Evolutionary conservation across 2,888 invertebrate genomes (phyloP), one percentile per base, ranked within the genome.

Genomic region (Lypha dubia): DNA sequence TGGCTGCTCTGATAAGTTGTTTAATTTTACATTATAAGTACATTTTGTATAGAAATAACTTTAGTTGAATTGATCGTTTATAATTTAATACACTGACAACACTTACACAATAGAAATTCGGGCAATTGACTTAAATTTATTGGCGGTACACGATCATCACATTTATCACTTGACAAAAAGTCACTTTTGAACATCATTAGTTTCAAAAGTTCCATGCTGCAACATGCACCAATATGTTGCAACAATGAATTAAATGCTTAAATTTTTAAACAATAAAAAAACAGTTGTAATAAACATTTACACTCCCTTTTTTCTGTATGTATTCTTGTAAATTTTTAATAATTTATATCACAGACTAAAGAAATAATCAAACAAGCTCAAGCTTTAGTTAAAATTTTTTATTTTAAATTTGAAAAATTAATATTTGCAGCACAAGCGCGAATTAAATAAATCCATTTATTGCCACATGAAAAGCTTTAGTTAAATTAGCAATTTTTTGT

Each of bases 71-170:
- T 28, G 28, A 28, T 8, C 8, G 8, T 44, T 44, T n/a, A 44
- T 44, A n/a, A 53, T 35, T 38, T 15, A 41, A 65, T 22, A 22
- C 20, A 41, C 44, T 56, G 20, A 11, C 20, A 41, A 58, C 83
- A 94, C 95, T 94, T 95, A 95, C 95, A 95, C 92, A 95, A 92
- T 89, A 95, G 93, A 93, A 95, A 94, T 92, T 95, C 95, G 46
- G 95, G 95, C 89, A 95, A 94, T 90, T 95, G 94, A 91, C 95
- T 95, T 87, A 95, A 93, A 90, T 95, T 94, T 89, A 95, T 95
- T 88, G 95, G 95, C 85, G 95, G 95, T 88, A 95, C 95, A 90
- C 95, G 94, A 93, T 95, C 93, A 88, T 93, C 93, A 93, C 89
- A 91, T 89, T 90, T 91, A 87, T 90, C 90, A 88, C 89, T 90